Percentiles rank a stretch among this genome's conserved stretches.
Evolutionary conservation across 2,888 invertebrate species (phyloP).

Genomic region (Drosophila falleni): DNA sequence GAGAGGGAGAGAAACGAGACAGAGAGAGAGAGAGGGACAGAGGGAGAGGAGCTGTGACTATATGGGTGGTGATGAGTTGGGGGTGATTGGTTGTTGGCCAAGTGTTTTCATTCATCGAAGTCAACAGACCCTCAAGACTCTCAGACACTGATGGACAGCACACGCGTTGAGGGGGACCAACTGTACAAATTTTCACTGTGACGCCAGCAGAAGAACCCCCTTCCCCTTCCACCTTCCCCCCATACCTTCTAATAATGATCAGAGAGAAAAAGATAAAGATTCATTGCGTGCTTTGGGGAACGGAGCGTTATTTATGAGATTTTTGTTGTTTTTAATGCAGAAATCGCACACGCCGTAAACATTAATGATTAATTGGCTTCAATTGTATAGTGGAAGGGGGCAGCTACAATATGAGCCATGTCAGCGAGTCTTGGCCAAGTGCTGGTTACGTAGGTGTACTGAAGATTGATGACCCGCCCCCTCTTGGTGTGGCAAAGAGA

Average conservation of each 20-base stretch:
- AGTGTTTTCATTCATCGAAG: slow-evolving; percentile 78
- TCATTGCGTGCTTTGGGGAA: slow-evolving; percentile 37
- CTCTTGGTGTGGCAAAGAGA: background rate
- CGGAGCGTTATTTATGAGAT: slow-evolving; percentile 66
- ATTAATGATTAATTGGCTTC: slow-evolving; percentile 74
- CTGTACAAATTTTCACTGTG: slow-evolving; percentile 27
- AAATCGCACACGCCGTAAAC: slow-evolving; percentile 65
- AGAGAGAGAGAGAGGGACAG: slow-evolving; percentile 3
- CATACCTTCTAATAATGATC: slow-evolving; percentile 5
- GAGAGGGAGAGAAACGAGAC: background rate
- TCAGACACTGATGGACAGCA: slow-evolving; percentile 33
- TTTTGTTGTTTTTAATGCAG: slow-evolving; percentile 46
- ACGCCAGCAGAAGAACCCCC: slow-evolving; percentile 32
- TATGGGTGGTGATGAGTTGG: slow-evolving; percentile 20
- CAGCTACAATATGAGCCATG: slow-evolving; percentile 24
- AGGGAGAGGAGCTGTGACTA: background rate
- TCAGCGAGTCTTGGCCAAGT: slow-evolving; percentile 26
- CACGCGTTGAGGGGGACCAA: slow-evolving; percentile 14
- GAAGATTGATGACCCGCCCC: slow-evolving; percentile 67
- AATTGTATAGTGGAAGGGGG: slow-evolving; percentile 45
- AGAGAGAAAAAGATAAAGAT: slow-evolving; percentile 36
- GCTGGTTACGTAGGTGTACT: slow-evolving; percentile 32
- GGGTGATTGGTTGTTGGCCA: slow-evolving; percentile 57
- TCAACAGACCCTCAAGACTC: slow-evolving; percentile 65
- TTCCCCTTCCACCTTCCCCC: background rate